Conservation (phyloP, 1,140 invertebrate species). For the Caenorhabditis brenneri region DNA sequence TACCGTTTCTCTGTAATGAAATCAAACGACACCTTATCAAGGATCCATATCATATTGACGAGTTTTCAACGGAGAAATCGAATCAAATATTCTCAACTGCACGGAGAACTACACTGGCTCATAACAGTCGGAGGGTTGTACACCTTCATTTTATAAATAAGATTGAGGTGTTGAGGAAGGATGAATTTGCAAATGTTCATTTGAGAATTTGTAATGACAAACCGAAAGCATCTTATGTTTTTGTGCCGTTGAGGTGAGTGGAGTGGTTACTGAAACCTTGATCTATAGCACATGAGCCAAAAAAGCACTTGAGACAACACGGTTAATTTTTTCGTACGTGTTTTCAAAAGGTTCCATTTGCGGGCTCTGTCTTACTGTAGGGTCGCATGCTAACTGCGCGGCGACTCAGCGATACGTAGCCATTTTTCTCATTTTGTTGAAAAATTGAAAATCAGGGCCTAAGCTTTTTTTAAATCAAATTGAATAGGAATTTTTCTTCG, state of each 20-base stretch:
- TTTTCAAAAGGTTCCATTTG: too few species aligned
- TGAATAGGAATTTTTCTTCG: too few species aligned
- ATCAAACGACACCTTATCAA: neutral
- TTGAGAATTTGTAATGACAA: slow-evolving; percentile 31
- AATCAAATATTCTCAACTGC: neutral
- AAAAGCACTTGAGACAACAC: too few species aligned
- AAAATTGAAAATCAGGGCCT: too few species aligned
- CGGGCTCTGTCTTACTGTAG: too few species aligned
- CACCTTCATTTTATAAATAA: slow-evolving; percentile 13
- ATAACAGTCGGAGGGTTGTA: slow-evolving; percentile 16
- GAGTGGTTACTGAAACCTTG: neutral
- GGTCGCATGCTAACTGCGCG: too few species aligned
- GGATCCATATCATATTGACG: slow-evolving; percentile 24
- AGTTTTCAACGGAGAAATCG: neutral
- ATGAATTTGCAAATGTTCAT: slow-evolving; percentile 32
- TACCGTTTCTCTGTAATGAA: slow-evolving; percentile 26
- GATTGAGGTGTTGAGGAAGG: neutral
- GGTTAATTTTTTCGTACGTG: too few species aligned
- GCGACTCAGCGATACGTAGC: too few species aligned
- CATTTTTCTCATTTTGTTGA: too few species aligned
- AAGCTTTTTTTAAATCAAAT: too few species aligned
- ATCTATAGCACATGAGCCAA: too few species aligned
- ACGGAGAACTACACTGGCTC: neutral
- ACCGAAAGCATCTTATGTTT: neutral
- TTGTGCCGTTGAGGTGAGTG: slow-evolving; percentile 2